A percentile compares a stretch with the other conserved stretches of the same genome.
These are phyloP conservation scores for Siphlonurus alternatus DNA, from an alignment of 2,888 invertebrate species.

Conservation along the genomic window DNA sequence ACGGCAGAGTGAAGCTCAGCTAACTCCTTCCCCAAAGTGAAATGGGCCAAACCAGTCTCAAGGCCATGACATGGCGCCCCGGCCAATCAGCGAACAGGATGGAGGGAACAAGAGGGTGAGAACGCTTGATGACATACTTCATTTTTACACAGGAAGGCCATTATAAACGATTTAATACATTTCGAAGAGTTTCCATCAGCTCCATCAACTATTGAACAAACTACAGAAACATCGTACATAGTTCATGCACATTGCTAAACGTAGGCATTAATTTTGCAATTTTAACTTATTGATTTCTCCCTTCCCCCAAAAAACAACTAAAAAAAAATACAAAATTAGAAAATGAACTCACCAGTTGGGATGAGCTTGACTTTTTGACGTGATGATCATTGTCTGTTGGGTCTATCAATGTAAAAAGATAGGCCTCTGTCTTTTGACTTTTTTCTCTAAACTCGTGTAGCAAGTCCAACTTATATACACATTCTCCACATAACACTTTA, in stretches of 20 bases:
- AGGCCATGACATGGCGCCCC: not conserved
- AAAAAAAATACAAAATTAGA: too few species aligned
- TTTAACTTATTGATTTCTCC: too few species aligned
- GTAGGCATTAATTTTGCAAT: too few species aligned
- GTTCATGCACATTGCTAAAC: too few species aligned
- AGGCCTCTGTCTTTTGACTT: constrained; percentile 32
- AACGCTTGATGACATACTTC: not conserved
- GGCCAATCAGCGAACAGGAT: not conserved
- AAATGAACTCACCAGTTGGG: not conserved
- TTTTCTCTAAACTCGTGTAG: constrained; percentile 38
- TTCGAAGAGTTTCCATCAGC: too few species aligned
- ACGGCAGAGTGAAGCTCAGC: not conserved
- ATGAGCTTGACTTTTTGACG: not conserved
- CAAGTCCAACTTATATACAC: constrained; percentile 36
- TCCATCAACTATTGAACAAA: too few species aligned
- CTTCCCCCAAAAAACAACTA: too few species aligned
- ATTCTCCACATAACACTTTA: constrained; percentile 39
- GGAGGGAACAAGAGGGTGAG: not conserved
- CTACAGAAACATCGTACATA: too few species aligned
- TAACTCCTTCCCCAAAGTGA: not conserved
- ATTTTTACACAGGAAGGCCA: not conserved
- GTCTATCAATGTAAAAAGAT: not conserved
- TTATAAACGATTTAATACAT: too few species aligned
- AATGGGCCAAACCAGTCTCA: not conserved
- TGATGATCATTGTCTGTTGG: not conserved